A percentile compares a stretch with the other conserved stretches of the same genome.
These are phyloP conservation scores for Hippocampus barbouri DNA, from an alignment of 2,113 vertebrate species.

Conservation along the genomic window DNA sequence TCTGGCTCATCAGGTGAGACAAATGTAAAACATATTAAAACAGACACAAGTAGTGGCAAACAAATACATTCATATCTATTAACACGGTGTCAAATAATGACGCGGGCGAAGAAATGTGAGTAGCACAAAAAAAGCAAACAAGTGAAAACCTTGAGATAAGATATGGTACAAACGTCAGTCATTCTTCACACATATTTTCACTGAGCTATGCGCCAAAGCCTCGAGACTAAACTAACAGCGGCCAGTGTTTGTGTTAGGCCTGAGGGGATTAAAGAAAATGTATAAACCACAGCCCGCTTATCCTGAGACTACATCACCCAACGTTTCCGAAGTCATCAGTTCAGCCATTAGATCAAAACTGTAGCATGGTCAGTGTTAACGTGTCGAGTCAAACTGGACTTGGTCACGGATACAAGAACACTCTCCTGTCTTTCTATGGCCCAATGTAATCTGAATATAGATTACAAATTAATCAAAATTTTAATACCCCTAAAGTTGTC, in stretches of 20 bases:
- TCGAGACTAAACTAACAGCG: conserved; percentile 56
- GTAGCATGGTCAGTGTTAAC: conserved; percentile 18
- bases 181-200: conserved; percentile 3
- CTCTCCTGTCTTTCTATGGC: neutral
- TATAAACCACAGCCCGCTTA: conserved; percentile 46
- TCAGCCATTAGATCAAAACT: conserved; percentile 50
- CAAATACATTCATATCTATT: neutral
- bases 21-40: conserved; percentile 10
- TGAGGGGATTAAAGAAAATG: conserved; percentile 42
- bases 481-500: neutral
- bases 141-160: conserved; percentile 25
- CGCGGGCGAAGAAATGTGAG: conserved; percentile 20
- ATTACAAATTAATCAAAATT: neutral
- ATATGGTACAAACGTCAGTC: conserved; percentile 27
- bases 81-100: conserved; percentile 1
- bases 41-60: conserved; percentile 18
- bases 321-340: conserved; percentile 18
- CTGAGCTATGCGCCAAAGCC: conserved; percentile 22
- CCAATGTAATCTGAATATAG: conserved; percentile 3
- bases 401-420: neutral
- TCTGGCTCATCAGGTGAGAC: conserved; percentile 21
- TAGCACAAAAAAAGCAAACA: conserved; percentile 13
- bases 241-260: conserved; percentile 46
- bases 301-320: conserved; percentile 42
- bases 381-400: conserved; percentile 8